These are phyloP conservation scores for Chloebia gouldiae DNA, from an alignment of 2,113 vertebrate species.

Conservation along the genomic window DNA sequence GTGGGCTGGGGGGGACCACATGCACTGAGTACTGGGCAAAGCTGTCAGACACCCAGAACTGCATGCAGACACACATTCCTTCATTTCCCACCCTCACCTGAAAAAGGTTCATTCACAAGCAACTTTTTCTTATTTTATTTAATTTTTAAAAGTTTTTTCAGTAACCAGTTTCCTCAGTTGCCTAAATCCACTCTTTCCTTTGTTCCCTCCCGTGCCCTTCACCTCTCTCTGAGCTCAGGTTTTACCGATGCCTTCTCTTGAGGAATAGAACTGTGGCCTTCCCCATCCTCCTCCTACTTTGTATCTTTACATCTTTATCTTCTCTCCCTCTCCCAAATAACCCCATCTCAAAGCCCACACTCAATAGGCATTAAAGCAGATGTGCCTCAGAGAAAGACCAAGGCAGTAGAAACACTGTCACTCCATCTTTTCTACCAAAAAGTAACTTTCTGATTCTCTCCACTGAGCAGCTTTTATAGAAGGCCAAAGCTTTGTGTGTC, in stretches of 20 bases:
- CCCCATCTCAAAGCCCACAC: background rate
- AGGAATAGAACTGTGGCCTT: background rate
- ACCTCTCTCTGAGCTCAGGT: background rate
- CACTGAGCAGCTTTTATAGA: background rate
- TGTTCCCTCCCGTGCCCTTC: background rate
- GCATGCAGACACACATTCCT: accelerated
- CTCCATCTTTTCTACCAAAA: background rate
- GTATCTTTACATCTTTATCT: background rate
- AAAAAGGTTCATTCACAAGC: background rate
- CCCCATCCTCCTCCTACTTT: background rate
- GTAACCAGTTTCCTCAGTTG: background rate
- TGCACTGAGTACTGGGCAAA: background rate
- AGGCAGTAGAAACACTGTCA: background rate
- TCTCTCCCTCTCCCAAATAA: background rate
- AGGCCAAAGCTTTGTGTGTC: background rate
- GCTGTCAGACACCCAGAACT: background rate
- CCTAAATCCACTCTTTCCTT: background rate
- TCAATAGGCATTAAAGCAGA: background rate
- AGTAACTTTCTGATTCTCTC: background rate
- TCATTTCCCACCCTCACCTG: background rate
- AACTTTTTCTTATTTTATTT: background rate
- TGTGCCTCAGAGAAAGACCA: background rate
- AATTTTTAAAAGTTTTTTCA: background rate
- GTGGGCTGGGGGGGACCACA: accelerated
- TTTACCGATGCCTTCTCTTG: accelerated